Evolutionary conservation across 2,888 invertebrate species (phyloP), one percentile per base, ranked within the genome.

Genomic region (Leptopilina syphax): DNA sequence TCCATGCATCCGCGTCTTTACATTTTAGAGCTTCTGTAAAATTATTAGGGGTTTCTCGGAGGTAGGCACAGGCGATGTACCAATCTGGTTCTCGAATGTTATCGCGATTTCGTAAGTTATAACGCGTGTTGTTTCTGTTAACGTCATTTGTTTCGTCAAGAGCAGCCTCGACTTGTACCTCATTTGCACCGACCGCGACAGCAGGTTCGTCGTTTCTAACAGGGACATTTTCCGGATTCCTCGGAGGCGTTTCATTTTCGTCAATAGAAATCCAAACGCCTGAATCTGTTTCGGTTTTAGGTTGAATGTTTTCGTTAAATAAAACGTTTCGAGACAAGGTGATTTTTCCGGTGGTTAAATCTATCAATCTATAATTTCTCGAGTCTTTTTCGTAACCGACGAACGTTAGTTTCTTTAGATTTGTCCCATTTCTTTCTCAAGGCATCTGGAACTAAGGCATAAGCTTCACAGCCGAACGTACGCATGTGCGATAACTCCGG

Each of bases 261-360:
- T 79, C 54, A 47, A 76, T 79, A 3, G 80, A 79, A 9, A 80
- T 83, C 13, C 66, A 78, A n/a, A 79, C 78, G n/a, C 78, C 77
- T 6, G 77, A 83, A 7, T 81, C 81, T 4, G 44, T 18, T n/a
- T n/a, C 18, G 7, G 1, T n/a, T 60, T 60, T 60, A n/a, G 18
- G 7, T n/a, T 13, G 0, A 4, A n/a, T 2, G 3, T 44, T 24
- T 78, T 81, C 77, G 34, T 81, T 60, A 44, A 81, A 77, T 1
- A 66, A 24, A 4, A 81, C 80, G 12, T 80, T 65, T 57, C 80
- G n/a, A 2, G 78, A 66, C 3, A 78, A n/a, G 10, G n/a, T 65
- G 9, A 73, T 76, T 50, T 66, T 65, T 18, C 76, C 60, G 13
- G 79, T 79, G 13, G 13, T 57, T 3, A 65, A 41, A 73, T 81